These are phyloP conservation scores for Yponomeuta cagnagella DNA, from an alignment of 2,888 invertebrate genomes.

Conservation along the genomic window DNA sequence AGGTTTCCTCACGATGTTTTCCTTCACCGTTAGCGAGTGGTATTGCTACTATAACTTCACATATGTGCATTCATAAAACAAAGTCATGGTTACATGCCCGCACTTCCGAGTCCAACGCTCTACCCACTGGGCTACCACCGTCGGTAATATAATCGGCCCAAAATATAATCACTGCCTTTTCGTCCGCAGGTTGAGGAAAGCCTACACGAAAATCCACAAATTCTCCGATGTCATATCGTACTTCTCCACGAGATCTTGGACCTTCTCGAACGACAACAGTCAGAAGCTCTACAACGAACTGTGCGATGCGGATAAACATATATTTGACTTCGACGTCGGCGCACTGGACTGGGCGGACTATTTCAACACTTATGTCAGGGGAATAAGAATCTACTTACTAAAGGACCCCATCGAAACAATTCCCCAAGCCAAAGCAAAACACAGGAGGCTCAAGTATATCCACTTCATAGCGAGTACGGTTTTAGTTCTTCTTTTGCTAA, in stretches of 20 bases:
- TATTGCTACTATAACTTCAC: too few species aligned
- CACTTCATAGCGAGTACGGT: conserved; percentile 32
- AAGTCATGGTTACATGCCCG: too few species aligned
- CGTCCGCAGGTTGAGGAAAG: conserved; percentile 79
- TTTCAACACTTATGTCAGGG: conserved; percentile 80
- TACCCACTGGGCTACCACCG: too few species aligned
- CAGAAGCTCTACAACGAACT: conserved; percentile 71
- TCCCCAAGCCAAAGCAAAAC: conserved; percentile 72
- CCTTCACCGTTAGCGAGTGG: too few species aligned
- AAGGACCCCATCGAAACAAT: conserved; percentile 84
- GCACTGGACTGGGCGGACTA: conserved; percentile 81
- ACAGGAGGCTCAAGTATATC: conserved; percentile 30
- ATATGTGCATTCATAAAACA: too few species aligned
- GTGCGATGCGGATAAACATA: conserved; percentile 70
- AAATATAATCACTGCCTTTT: background rate
- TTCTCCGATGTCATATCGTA: conserved; percentile 82
- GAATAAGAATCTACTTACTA: conserved; percentile 82
- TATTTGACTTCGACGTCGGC: conserved; percentile 81
- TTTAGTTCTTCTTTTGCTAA: background rate
- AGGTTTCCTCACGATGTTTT: too few species aligned
- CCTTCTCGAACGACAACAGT: conserved; percentile 77
- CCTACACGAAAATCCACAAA: conserved; percentile 83
- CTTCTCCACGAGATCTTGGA: conserved; percentile 84
- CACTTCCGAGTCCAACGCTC: too few species aligned
- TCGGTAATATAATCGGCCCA: too few species aligned